Evolutionary conservation across 2,113 vertebrate genomes (phyloP).

Genomic region (Bathybates hornii): DNA sequence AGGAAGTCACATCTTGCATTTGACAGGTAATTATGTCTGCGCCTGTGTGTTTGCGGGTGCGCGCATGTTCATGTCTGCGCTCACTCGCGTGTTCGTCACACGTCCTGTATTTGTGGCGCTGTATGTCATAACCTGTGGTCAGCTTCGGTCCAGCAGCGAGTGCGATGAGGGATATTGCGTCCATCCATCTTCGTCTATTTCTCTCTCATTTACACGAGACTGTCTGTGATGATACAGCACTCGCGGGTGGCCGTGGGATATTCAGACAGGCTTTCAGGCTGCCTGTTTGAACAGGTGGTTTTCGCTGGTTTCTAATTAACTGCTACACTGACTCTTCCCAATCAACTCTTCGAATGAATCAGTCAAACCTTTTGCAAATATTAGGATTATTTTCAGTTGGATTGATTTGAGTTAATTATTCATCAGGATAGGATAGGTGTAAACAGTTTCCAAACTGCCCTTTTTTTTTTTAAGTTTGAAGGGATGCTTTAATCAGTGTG

Average conservation of each 20-base stretch:
- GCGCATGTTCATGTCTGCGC: neutral
- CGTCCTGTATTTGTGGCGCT: neutral
- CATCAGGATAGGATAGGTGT: neutral
- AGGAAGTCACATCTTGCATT: conserved; percentile 48
- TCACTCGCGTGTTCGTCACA: neutral
- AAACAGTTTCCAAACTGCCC: neutral
- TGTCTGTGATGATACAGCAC: neutral
- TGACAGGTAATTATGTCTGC: conserved; percentile 65
- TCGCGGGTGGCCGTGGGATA: neutral
- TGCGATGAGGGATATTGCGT: neutral
- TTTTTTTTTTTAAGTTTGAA: neutral
- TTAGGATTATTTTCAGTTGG: conserved; percentile 30
- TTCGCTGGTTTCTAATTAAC: conserved; percentile 59
- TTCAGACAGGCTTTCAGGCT: conserved; percentile 29
- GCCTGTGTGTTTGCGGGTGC: neutral
- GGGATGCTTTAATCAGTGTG: neutral
- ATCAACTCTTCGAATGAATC: conserved; percentile 38
- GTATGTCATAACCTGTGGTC: neutral
- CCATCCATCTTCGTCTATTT: conserved; percentile 27
- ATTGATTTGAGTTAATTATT: conserved; percentile 2
- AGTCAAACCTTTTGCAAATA: conserved; percentile 50
- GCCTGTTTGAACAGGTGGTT: conserved; percentile 57
- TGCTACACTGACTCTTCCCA: conserved; percentile 49
- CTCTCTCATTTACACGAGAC: conserved; percentile 4
- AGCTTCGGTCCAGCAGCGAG: neutral